Conservation (phyloP, 2,888 invertebrate genomes). For the Diadegma fenestrale region DNA sequence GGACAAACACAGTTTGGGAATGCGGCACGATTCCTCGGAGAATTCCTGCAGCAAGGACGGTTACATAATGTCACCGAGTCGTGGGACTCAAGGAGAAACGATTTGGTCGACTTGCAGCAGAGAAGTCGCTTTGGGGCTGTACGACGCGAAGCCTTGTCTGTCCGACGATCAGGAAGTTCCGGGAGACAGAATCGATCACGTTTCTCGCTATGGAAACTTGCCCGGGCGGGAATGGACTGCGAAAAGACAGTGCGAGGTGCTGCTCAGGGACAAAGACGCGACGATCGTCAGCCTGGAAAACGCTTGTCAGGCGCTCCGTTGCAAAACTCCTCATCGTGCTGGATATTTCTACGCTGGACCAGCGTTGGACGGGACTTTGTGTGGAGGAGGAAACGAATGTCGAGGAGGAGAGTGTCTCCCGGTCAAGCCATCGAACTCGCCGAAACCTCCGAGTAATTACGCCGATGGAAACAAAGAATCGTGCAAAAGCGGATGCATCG, state of each 20-base stretch:
- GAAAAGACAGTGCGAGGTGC: not conserved
- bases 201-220: not conserved
- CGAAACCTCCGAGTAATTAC: not conserved
- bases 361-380: constrained; percentile 89
- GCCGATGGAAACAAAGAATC: not conserved
- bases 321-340: constrained; percentile 90
- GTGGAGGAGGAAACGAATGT: not conserved
- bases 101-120: constrained; percentile 92
- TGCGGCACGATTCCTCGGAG: constrained; percentile 92
- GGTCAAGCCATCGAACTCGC: not conserved
- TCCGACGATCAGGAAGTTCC: not conserved
- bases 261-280: constrained; percentile 75
- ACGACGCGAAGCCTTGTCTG: constrained; percentile 79
- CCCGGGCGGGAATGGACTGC: not conserved
- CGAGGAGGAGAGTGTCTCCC: not conserved
- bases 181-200: not conserved
- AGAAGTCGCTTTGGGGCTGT: constrained; percentile 86
- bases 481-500: constrained; percentile 6
- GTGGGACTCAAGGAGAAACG: constrained; percentile 92
- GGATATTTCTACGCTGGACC: constrained; percentile 93
- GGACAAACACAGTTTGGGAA: constrained; percentile 87
- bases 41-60: constrained; percentile 91
- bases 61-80: constrained; percentile 93
- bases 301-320: constrained; percentile 89
- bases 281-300: constrained; percentile 84